Evolutionary conservation across 2,888 invertebrate species (phyloP).

Genomic region (Callinectes sapidus): DNA sequence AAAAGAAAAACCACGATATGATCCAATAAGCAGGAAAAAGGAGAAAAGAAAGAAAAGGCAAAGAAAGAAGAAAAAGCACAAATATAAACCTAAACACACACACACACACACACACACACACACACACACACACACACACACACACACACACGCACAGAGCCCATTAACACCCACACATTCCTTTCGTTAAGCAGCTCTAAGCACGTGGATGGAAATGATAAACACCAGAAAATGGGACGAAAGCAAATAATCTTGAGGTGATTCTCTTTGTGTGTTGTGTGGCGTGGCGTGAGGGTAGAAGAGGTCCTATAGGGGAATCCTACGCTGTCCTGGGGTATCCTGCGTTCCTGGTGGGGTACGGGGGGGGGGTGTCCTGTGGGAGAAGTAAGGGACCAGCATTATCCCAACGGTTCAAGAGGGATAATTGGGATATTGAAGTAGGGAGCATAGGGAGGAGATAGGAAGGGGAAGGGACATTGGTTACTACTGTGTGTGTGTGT

Average conservation of each 20-base stretch:
- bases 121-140: slow-evolving; percentile 27
- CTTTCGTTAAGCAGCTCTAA: background rate
- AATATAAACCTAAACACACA: background rate
- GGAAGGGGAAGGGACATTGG: background rate
- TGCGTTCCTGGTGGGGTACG: background rate
- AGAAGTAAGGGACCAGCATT: background rate
- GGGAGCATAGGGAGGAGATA: background rate
- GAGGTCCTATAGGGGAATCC: background rate
- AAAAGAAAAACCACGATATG: too few relatives aligned
- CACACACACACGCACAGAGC: slow-evolving; percentile 14
- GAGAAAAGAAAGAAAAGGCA: too few relatives aligned
- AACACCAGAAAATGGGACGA: background rate
- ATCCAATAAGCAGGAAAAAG: too few relatives aligned
- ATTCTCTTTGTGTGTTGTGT: background rate
- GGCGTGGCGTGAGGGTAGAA: background rate
- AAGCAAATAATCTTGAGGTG: slow-evolving; percentile 15
- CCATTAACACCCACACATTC: background rate
- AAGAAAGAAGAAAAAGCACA: background rate
- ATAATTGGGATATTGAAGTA: background rate
- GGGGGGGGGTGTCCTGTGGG: background rate
- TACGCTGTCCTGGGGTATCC: background rate
- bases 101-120: slow-evolving; percentile 23
- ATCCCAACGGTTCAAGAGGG: background rate
- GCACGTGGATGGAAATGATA: background rate
- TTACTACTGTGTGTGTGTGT: background rate